phyloP scores from a whole-genome alignment of 1,140 invertebrate species.

The Paraescarpia echinospica region DNA sequence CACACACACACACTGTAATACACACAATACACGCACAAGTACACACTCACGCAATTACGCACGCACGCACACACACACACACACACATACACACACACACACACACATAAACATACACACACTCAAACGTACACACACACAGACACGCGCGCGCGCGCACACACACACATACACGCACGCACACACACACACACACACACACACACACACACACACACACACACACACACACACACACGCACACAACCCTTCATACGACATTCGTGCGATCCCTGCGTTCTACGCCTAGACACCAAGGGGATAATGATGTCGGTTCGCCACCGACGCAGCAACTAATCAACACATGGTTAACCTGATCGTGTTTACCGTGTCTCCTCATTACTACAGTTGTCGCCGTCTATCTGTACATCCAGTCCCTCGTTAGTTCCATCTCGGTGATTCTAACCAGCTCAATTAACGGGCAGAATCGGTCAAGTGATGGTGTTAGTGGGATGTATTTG shows the following conservation, averaged over 20 bases:
- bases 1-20: neutral
- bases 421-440: neutral
- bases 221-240: neutral
- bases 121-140: neutral
- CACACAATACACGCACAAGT: neutral
- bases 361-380: neutral
- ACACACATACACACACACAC: neutral
- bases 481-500: no score
- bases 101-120: neutral
- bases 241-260: neutral
- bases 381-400: neutral
- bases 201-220: neutral
- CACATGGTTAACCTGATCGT: neutral
- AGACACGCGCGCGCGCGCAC: neutral
- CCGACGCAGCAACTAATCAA: neutral
- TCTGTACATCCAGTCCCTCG: neutral
- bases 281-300: neutral
- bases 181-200: constrained; percentile 3
- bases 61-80: neutral
- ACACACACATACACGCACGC: neutral
- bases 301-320: neutral
- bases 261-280: neutral
- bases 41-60: neutral
- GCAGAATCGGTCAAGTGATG: neutral
- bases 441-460: neutral